phyloP scores from a whole-genome alignment of 2,113 vertebrate genomes.

The Cebus imitator region DNA sequence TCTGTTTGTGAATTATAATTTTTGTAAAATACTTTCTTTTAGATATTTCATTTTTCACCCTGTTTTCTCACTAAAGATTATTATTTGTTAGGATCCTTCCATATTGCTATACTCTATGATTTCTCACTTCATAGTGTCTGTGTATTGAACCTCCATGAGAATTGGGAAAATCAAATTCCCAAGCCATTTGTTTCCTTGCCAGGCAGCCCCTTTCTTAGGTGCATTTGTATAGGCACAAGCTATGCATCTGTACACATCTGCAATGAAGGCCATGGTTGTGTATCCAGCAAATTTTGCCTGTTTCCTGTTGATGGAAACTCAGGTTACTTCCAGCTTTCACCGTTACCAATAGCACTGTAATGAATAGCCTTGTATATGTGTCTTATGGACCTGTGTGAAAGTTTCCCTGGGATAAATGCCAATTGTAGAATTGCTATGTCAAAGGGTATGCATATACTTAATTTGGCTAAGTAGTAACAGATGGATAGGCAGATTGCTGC shows the following conservation, averaged over 20 bases:
- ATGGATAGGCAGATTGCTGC: slow-evolving; percentile 64
- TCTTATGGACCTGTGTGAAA: slow-evolving; percentile 33
- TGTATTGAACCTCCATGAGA: not conserved
- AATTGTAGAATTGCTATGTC: slow-evolving; percentile 59
- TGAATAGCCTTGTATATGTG: slow-evolving; percentile 23
- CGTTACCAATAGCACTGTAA: slow-evolving; percentile 10
- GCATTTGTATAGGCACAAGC: not conserved
- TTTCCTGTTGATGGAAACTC: not conserved
- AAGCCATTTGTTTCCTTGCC: not conserved
- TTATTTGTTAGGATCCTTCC: not conserved
- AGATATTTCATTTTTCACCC: not conserved
- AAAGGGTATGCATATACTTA: slow-evolving; percentile 65
- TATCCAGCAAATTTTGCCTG: not conserved
- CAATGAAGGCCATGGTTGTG: not conserved
- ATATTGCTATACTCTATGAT: not conserved
- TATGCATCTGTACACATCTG: not conserved
- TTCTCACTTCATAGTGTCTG: not conserved
- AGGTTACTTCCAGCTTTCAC: not conserved
- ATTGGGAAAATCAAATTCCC: not conserved
- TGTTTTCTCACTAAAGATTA: not conserved
- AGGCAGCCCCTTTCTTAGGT: not conserved
- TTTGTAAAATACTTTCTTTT: not conserved
- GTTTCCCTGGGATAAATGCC: slow-evolving; percentile 57
- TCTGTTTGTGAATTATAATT: not conserved
- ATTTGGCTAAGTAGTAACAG: slow-evolving; percentile 70